Base-by-base conservation (phyloP, 1,140 invertebrate species). In the Ceratina japonica region DNA sequence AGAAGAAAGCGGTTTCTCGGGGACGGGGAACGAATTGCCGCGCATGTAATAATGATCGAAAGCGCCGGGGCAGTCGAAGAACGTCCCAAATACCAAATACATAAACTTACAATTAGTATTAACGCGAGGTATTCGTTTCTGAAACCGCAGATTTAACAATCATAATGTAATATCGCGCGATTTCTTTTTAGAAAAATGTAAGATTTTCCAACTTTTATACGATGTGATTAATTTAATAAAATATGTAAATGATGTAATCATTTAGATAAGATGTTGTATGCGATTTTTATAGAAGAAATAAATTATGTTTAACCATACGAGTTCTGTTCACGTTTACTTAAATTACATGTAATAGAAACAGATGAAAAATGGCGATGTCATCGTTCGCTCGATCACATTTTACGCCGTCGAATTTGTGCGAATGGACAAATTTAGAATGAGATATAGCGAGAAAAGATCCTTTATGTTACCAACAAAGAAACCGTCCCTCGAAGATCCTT, bases 101-200 rank as follows among this genome's bases (percentile, higher is more conserved):
- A 44, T 44, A 44, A 44, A 44, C 37, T 44, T 80, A n/a, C n/a
- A n/a, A n/a, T n/a, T n/a, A 83, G 56, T 80, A 82, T 83, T 70
- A 82, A 15, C 18, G 15, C 37, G 37, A 44, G 10, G 37, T 44
- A 44, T 8, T 44, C 37, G 37, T 44, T 44, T 44, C 5, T 10
- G 37, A 44, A 44, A 44, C 37, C 37, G 37, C 37, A 10, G 37
- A 10, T 44, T 44, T 44, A 44, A 44, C 37, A 10, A 44, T 44
- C 37, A 10, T 44, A 0, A 44, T 8, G 10, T 44, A 10, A 44
- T 44, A 10, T 44, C 37, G 10, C 37, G 37, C 37, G 37, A 44
- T 44, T 44, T 37, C 2, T n/a, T 31, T 31, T 31, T 31, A 31
- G 27, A 0, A 44, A 44, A 44, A 44, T 44, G 10, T 44, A 44